Evolutionary conservation across 2,888 invertebrate genomes (phyloP), one percentile per base, ranked within the genome.

Genomic region (Philaethria dido): DNA sequence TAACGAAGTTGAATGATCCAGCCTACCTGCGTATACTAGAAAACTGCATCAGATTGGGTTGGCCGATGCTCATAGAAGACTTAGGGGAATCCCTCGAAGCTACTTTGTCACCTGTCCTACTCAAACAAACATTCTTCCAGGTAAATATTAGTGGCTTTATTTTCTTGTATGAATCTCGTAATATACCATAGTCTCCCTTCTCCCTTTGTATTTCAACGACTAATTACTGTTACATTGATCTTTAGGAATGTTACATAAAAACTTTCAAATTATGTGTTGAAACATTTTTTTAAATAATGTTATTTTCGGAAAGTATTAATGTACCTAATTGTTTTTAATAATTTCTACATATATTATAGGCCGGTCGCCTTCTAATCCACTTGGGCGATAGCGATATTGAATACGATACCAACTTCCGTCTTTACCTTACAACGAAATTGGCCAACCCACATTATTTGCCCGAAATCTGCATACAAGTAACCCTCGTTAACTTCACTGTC

Each of bases 381-480:
- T 88, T 98, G 52, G 98, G 98, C 0, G 98, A 98, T 85, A 95
- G 95, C 64, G 95, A 97, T 72, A 95, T 98, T n/a, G 98, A 98
- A 77, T 98, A 98, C 85, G 97, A 98, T 82, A 83, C 91, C 0
- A 95, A 97, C 79, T 99, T 99, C 85, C 94, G 95, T 54, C 94
- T 99, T 55, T 98, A 98, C 83, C 95, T 99, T 80, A 98, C 98
- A 0, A 98, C 98, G 0, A 98, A 98, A 86, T 89, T 98, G 64
- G 94, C 97, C 0, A 98, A 98, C 92, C 99, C 99, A 0, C 98
- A 98, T 89, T 98, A 98, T 86, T 87, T 98, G 71, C 98, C 98
- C 0, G 98, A 98, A 74, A 95, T 98, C 70, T 98, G 98, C 80
- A 97, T 97, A 69, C 97, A 98, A 92, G 98, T 98, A 1, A 97